Conservation (phyloP, 2,888 invertebrate genomes). For the Matsumyia berberina region DNA sequence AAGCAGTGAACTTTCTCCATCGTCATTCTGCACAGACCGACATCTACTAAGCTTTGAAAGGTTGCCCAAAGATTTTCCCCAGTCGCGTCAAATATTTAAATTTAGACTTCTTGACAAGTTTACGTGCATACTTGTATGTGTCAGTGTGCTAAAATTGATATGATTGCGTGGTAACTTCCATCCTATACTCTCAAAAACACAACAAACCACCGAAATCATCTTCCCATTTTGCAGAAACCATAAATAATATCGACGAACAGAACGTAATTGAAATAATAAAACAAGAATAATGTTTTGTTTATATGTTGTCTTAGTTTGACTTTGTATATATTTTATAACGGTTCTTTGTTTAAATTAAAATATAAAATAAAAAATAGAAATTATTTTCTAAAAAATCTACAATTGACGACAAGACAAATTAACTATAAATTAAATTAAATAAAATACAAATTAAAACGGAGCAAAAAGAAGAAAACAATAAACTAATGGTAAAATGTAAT, state of each 20-base stretch:
- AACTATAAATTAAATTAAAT: constrained; percentile 69
- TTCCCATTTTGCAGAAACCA: neutral
- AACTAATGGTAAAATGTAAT: constrained; percentile 33
- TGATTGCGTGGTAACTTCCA: too few species aligned
- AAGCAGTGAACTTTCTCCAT: too few species aligned
- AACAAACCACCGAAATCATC: neutral
- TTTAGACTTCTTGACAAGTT: too few species aligned
- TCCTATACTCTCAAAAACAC: neutral
- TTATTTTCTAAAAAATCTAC: constrained; percentile 60
- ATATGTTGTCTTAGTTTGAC: constrained; percentile 73
- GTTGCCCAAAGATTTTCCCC: too few species aligned
- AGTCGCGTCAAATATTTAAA: too few species aligned
- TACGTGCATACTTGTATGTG: too few species aligned
- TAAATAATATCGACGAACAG: neutral
- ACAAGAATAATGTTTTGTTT: constrained; percentile 49
- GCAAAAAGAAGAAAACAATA: constrained; percentile 17
- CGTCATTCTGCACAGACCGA: too few species aligned
- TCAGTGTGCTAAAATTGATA: too few species aligned
- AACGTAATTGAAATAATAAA: constrained; percentile 24
- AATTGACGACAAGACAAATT: constrained; percentile 65
- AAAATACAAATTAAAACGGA: constrained; percentile 33
- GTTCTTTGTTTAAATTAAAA: constrained; percentile 73
- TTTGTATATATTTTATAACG: constrained; percentile 74
- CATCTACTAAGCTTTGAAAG: too few species aligned
- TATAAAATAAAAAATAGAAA: constrained; percentile 55